Evolutionary conservation across 2,113 vertebrate genomes (phyloP).

Genomic region (Bothrops jararaca): DNA sequence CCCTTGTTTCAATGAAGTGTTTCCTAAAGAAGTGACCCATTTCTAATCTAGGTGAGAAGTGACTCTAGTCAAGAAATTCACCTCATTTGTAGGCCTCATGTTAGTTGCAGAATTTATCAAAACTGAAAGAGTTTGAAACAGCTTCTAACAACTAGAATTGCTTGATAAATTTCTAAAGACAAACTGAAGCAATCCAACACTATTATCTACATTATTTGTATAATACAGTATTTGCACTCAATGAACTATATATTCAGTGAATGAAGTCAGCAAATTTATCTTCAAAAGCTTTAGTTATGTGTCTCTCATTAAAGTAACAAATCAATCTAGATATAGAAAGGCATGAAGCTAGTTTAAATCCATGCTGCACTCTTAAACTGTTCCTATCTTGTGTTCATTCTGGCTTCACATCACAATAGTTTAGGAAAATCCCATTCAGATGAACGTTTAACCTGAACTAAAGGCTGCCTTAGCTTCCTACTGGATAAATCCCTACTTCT

Average conservation of each 20-base stretch:
- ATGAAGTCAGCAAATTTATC: background rate
- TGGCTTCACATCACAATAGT: background rate
- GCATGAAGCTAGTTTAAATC: background rate
- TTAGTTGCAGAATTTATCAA: background rate
- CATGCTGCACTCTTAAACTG: background rate
- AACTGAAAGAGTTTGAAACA: background rate
- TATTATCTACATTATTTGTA: background rate
- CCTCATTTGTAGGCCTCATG: background rate
- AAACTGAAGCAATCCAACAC: background rate
- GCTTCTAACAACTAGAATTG: background rate
- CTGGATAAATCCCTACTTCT: background rate
- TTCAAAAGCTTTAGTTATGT: background rate
- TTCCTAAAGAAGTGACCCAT: background rate
- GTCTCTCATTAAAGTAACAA: conserved; percentile 24
- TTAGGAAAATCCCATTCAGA: background rate
- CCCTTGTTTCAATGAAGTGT: background rate
- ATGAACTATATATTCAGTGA: background rate
- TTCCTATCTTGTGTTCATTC: background rate
- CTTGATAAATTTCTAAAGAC: background rate
- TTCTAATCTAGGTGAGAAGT: background rate
- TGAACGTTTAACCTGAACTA: background rate
- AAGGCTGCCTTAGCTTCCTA: background rate
- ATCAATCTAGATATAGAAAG: background rate
- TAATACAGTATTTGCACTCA: background rate
- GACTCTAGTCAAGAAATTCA: background rate